A percentile compares a stretch with the other conserved stretches of the same genome.
Evolutionary conservation across 2,888 invertebrate genomes (phyloP).

Genomic region (Himalopsyche anomala): DNA sequence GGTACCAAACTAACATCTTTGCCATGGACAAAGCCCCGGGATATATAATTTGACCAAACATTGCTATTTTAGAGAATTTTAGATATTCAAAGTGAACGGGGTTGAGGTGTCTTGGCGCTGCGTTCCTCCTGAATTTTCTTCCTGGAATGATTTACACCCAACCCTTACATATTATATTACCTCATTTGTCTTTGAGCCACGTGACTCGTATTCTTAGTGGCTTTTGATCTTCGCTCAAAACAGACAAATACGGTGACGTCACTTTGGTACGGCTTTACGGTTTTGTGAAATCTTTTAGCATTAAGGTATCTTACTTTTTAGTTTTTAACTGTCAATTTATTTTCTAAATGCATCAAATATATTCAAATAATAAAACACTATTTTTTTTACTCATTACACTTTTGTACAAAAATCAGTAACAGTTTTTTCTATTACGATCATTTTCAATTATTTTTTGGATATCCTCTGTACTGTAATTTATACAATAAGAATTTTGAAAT

Average conservation of each 20-base stretch:
- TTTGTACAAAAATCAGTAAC: too few species aligned
- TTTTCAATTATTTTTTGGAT: too few species aligned
- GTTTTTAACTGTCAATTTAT: too few species aligned
- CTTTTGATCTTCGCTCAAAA: conserved; percentile 1
- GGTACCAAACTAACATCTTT: too few species aligned
- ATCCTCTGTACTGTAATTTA: too few species aligned
- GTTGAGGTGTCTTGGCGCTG: neutral
- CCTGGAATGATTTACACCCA: neutral
- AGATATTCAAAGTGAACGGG: neutral
- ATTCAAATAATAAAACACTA: too few species aligned
- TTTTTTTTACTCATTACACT: too few species aligned
- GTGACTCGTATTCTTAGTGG: conserved; percentile 15
- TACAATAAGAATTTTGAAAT: too few species aligned
- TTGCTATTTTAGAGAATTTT: neutral
- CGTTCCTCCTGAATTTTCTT: conserved; percentile 12
- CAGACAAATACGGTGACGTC: neutral
- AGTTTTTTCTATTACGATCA: too few species aligned
- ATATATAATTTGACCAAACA: neutral
- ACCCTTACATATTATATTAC: conserved; percentile 15
- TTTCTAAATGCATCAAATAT: too few species aligned
- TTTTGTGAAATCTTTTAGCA: too few species aligned
- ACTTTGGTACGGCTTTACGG: neutral
- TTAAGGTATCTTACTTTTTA: too few species aligned
- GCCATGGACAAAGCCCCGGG: neutral
- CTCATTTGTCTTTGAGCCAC: conserved; percentile 10